A percentile compares a stretch with the other conserved stretches of the same genome.
These are phyloP conservation scores for Labroides dimidiatus DNA, from an alignment of 2,797 vertebrate genomes.

Conservation along the genomic window DNA sequence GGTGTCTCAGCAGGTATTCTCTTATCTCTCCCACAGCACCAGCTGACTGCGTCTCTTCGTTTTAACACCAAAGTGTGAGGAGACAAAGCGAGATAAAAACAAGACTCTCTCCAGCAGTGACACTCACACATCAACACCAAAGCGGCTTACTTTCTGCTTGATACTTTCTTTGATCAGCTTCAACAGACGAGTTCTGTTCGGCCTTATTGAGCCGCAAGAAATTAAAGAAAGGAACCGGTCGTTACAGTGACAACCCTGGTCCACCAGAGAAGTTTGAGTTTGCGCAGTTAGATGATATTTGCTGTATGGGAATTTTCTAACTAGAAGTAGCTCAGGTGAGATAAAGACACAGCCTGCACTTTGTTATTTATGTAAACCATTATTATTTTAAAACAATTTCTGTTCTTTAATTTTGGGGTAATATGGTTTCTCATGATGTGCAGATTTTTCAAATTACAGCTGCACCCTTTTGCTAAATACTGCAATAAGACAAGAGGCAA, in stretches of 20 bases:
- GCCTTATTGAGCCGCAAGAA: slow-evolving; percentile 30
- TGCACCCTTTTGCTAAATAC: not conserved
- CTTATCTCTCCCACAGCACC: slow-evolving; percentile 74
- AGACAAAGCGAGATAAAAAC: slow-evolving; percentile 73
- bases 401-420: too few relatives aligned
- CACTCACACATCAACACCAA: slow-evolving; percentile 34
- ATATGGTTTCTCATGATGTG: not conserved
- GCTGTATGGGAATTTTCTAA: too few relatives aligned
- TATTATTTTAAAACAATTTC: too few relatives aligned
- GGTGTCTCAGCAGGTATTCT: slow-evolving; percentile 81
- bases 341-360: too few relatives aligned
- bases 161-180: slow-evolving; percentile 33
- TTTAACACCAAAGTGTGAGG: slow-evolving; percentile 72
- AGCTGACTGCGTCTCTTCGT: slow-evolving; percentile 70
- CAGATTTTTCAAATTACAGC: slow-evolving; percentile 3
- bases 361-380: too few relatives aligned
- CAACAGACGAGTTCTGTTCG: slow-evolving; percentile 2
- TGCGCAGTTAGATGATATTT: too few relatives aligned
- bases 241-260: not conserved
- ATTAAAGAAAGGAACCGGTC: not conserved
- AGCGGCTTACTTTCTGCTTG: slow-evolving; percentile 18
- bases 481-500: not conserved
- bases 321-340: too few relatives aligned
- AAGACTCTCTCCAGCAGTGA: slow-evolving; percentile 56
- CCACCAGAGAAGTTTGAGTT: not conserved